Evolutionary conservation across 2,888 invertebrate genomes (phyloP).

Genomic region (Synanthedon vespiformis): DNA sequence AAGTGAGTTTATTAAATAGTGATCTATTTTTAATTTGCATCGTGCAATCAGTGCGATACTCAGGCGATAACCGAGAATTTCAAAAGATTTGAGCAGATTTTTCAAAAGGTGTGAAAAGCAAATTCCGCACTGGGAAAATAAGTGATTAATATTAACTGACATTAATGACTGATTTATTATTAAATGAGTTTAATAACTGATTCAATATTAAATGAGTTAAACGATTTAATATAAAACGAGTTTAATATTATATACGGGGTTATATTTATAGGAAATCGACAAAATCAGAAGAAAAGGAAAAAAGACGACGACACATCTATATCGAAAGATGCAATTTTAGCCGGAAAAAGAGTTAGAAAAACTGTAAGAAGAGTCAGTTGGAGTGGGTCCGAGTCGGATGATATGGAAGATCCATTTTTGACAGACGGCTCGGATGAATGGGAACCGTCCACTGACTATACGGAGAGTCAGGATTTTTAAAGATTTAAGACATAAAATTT

Average conservation of each 20-base stretch:
- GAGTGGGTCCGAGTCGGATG: conserved; percentile 32
- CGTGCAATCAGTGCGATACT: too few relatives aligned
- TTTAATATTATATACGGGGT: neutral
- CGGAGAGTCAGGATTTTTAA: conserved; percentile 23
- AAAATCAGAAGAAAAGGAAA: neutral
- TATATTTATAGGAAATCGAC: neutral
- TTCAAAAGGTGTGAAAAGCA: too few relatives aligned
- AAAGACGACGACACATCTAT: neutral
- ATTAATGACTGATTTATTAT: too few relatives aligned
- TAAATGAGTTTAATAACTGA: too few relatives aligned
- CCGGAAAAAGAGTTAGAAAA: conserved; percentile 36
- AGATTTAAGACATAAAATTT: neutral
- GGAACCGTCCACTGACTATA: conserved; percentile 34
- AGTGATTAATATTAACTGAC: too few relatives aligned
- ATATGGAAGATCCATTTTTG: conserved; percentile 47
- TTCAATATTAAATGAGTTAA: too few relatives aligned
- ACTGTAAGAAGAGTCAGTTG: conserved; percentile 17
- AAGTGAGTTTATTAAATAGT: too few relatives aligned
- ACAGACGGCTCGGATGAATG: conserved; percentile 66
- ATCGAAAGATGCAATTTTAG: conserved; percentile 6
- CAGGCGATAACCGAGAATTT: too few relatives aligned
- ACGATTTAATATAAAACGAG: too few relatives aligned
- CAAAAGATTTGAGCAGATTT: too few relatives aligned
- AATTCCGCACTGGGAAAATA: too few relatives aligned
- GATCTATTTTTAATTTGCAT: too few relatives aligned